Conservation (phyloP, 2,113 vertebrate species). For the Athene cunicularia region DNA sequence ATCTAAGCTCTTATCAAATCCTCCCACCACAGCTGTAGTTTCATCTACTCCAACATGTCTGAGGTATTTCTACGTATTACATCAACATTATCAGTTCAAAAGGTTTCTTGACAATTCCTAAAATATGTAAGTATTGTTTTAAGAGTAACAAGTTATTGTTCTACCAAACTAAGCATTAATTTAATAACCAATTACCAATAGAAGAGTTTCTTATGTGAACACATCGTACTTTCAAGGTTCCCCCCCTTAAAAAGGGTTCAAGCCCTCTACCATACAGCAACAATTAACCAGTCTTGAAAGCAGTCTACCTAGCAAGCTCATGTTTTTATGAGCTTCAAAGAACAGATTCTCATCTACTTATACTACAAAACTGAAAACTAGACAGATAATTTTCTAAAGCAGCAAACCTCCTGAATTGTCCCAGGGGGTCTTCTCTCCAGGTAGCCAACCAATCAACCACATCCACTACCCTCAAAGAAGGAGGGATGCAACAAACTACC, state of each 20-base stretch:
- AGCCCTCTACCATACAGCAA: neutral
- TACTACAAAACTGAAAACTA: neutral
- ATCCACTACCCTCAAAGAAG: neutral
- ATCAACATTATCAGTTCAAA: neutral
- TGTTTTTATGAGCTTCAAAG: neutral
- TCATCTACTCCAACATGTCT: neutral
- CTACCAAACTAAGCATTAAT: neutral
- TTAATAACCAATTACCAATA: neutral
- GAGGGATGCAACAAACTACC: neutral
- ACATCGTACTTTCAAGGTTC: neutral
- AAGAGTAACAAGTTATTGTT: neutral
- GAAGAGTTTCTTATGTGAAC: neutral
- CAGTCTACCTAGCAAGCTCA: neutral
- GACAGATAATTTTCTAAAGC: neutral
- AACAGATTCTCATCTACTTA: neutral
- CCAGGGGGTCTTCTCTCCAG: neutral
- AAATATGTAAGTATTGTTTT: neutral
- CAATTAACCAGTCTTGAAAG: neutral
- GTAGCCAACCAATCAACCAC: neutral
- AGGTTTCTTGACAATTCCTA: neutral
- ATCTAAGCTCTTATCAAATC: neutral
- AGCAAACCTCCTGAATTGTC: neutral
- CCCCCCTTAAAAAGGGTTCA: neutral
- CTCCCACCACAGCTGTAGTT: neutral
- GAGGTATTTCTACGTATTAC: neutral